Base-by-base conservation (phyloP, 2,888 invertebrate species). In the Saturnia japonica region DNA sequence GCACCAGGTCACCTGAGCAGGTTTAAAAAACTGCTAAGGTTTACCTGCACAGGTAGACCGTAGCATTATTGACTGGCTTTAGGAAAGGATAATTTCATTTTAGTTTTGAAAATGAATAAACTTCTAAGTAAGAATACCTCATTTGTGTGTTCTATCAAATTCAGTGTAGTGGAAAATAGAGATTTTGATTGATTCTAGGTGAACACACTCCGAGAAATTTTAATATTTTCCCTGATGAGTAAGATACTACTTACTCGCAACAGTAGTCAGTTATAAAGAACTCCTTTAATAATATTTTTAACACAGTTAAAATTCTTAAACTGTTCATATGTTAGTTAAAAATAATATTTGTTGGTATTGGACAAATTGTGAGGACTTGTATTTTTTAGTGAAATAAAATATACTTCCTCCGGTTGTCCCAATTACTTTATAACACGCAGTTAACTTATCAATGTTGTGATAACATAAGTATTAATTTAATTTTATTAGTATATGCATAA, bases 281-380 rank as follows among this genome's bases (percentile, higher is more conserved):
- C 16, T 19, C 0, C 19, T 47, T 19, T 47, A 19, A 47, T 19
- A 47, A 47, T 19, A 12, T 43, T 19, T 47, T 45, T 45, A 12
- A 47, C 47, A 3, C 7, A 47, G 7, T 47, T 47, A 19, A 47
- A 45, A 45, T 45, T 14, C 45, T 45, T 14, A 45, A 47, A 47
- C 47, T 47, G 47, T 47, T 8, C 47, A 19, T 47, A 47, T 16
- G 28, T 60, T 60, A 60, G 8, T 60, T 60, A 60, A 60, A 60
- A 60, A 14, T 34, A n/a, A 47, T 68, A 40, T 51, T 28, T 51
- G 25, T 54, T 22, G 68, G 68, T 60, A 69, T 73, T 73, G 68
- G 89, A 92, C 92, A 85, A 89, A 90, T 86, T 86, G 94, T 74
- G 94, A 94, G 94, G 93, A 94, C 89, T 88, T 84, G 84, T 91